Evolutionary conservation across 1,140 invertebrate genomes (phyloP).

Genomic region (Pachypeltis micranthus): DNA sequence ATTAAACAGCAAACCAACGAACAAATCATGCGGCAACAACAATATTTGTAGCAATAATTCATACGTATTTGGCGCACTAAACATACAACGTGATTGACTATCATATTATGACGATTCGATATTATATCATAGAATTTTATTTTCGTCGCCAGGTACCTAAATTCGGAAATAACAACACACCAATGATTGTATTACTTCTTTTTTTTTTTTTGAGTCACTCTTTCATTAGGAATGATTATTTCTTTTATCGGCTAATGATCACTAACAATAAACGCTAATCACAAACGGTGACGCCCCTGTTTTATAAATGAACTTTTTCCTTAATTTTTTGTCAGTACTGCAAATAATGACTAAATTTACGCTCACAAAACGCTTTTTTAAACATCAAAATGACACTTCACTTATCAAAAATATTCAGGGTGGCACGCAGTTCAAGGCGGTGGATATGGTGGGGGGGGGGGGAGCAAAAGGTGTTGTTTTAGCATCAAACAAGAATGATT

Average conservation of each 20-base stretch:
- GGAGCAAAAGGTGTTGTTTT: too few relatives aligned
- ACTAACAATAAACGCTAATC: not conserved
- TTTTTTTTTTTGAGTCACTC: not conserved
- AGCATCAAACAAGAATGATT: too few relatives aligned
- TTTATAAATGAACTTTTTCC: too few relatives aligned
- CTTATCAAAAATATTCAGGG: too few relatives aligned
- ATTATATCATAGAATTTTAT: not conserved
- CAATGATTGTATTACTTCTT: not conserved
- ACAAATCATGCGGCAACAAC: too few relatives aligned
- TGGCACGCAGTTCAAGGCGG: too few relatives aligned
- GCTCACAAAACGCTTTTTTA: conserved; percentile 1
- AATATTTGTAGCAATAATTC: not conserved
- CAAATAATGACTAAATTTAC: too few relatives aligned
- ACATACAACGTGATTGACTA: conserved; percentile 1
- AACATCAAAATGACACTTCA: too few relatives aligned
- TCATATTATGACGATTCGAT: conserved; percentile 4
- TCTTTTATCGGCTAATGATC: conserved; percentile 1
- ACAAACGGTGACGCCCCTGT: not conserved
- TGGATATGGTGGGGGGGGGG: too few relatives aligned
- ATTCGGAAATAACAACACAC: not conserved
- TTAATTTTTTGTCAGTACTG: too few relatives aligned
- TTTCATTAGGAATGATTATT: not conserved
- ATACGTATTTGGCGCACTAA: not conserved
- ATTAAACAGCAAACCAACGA: too few relatives aligned
- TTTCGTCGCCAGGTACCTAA: conserved; percentile 1